Evolutionary conservation across 2,888 invertebrate genomes (phyloP).

Genomic region (Drosophila atripex): DNA sequence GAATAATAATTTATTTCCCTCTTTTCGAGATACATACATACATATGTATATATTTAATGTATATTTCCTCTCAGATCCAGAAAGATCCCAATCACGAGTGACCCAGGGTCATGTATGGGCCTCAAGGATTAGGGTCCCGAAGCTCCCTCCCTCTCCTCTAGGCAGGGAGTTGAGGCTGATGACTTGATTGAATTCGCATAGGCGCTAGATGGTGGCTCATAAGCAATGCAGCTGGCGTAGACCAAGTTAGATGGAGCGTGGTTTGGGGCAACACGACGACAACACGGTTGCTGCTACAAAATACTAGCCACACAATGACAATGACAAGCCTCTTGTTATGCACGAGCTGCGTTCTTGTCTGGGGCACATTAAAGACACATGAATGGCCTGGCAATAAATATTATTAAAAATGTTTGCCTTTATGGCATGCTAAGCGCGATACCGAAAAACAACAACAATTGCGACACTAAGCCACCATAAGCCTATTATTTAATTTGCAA

Average conservation of each 20-base stretch:
- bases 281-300: slow-evolving; percentile 1
- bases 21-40: neutral
- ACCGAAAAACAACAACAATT: slow-evolving; percentile 50
- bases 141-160: no score
- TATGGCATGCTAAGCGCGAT: slow-evolving; percentile 74
- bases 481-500: slow-evolving; percentile 77
- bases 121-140: neutral
- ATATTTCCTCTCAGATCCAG: neutral
- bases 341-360: slow-evolving; percentile 76
- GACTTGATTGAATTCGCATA: slow-evolving; percentile 51
- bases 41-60: neutral
- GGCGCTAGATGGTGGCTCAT: slow-evolving; percentile 56
- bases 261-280: slow-evolving; percentile 41
- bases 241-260: slow-evolving; percentile 66
- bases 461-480: slow-evolving; percentile 75
- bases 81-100: slow-evolving; percentile 17
- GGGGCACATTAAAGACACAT: slow-evolving; percentile 79
- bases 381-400: slow-evolving; percentile 78
- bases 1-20: neutral
- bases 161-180: slow-evolving; percentile 24
- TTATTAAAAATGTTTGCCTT: slow-evolving; percentile 73
- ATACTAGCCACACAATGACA: slow-evolving; percentile 14
- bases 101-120: neutral
- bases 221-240: slow-evolving; percentile 73
- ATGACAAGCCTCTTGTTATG: slow-evolving; percentile 71